phyloP scores from a whole-genome alignment of 2,113 vertebrate species.

The Heterotis niloticus region DNA sequence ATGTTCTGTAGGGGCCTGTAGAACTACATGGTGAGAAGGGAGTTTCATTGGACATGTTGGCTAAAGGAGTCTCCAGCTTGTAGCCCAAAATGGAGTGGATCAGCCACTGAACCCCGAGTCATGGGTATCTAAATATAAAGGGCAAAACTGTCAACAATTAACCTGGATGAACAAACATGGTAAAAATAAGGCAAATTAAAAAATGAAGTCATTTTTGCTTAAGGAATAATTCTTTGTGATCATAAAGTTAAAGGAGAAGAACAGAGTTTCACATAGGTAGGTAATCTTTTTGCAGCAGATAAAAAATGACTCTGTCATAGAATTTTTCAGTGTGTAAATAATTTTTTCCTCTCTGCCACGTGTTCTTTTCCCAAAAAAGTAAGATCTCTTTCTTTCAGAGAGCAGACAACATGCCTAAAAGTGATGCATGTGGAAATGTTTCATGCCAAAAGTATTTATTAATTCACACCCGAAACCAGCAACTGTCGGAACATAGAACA shows the following conservation, averaged over 20 bases:
- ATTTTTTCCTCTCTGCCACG: not conserved
- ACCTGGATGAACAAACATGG: too few species aligned
- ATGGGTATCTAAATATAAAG: too few species aligned
- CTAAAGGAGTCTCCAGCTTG: too few species aligned
- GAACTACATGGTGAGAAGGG: too few species aligned
- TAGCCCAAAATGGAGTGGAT: too few species aligned
- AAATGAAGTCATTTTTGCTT: too few species aligned
- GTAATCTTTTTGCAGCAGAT: not conserved
- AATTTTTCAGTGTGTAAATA: constrained; percentile 11
- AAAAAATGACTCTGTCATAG: not conserved
- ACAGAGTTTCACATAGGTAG: not conserved
- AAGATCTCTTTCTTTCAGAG: not conserved
- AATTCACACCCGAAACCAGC: not conserved
- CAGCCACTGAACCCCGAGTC: too few species aligned
- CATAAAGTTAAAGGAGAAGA: not conserved
- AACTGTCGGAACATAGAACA: not conserved
- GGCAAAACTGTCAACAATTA: too few species aligned
- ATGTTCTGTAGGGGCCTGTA: too few species aligned
- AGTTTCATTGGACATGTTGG: too few species aligned
- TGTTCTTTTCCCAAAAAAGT: constrained; percentile 4
- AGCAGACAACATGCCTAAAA: constrained; percentile 21
- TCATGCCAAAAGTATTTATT: constrained; percentile 5
- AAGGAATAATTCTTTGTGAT: too few species aligned
- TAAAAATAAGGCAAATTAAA: too few species aligned
- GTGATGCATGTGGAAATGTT: constrained; percentile 6